Evolutionary conservation across 2,888 invertebrate species (phyloP).

Genomic region (Parnassius smintheus): DNA sequence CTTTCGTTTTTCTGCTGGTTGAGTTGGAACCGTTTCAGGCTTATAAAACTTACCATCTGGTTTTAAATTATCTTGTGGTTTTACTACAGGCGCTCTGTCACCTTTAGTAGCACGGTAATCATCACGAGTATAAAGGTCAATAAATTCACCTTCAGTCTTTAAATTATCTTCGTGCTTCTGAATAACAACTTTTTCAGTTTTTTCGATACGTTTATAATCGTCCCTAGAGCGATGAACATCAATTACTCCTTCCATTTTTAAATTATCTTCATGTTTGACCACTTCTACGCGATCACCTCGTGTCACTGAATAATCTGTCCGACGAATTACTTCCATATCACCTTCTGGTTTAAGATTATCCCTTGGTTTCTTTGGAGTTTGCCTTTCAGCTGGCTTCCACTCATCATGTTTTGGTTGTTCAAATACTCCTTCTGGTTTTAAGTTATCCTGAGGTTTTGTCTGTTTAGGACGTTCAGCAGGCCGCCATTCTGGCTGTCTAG

Average conservation of each 20-base stretch:
- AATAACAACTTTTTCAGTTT: constrained; percentile 75
- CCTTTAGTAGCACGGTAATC: constrained; percentile 79
- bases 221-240: constrained; percentile 76
- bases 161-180: constrained; percentile 82
- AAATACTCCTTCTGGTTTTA: constrained; percentile 53
- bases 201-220: constrained; percentile 79
- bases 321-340: constrained; percentile 70
- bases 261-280: constrained; percentile 84
- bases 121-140: constrained; percentile 72
- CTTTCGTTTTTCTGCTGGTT: constrained; percentile 80
- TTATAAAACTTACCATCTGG: constrained; percentile 80
- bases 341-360: constrained; percentile 81
- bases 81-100: constrained; percentile 82
- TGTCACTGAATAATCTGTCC: constrained; percentile 69
- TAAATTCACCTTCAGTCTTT: constrained; percentile 78
- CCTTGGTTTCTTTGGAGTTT: constrained; percentile 53
- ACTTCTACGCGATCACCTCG: constrained; percentile 83
- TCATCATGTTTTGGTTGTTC: constrained; percentile 77
- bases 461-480: constrained; percentile 64
- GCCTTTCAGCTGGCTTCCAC: constrained; percentile 57
- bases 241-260: constrained; percentile 85
- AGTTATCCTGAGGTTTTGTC: constrained; percentile 82
- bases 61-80: constrained; percentile 84
- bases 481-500: constrained; percentile 51
- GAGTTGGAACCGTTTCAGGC: constrained; percentile 71